A percentile compares a stretch with the other conserved stretches of the same genome.
Evolutionary conservation across 2,113 vertebrate species (phyloP).

Genomic region (Emydocephalus ijimae): DNA sequence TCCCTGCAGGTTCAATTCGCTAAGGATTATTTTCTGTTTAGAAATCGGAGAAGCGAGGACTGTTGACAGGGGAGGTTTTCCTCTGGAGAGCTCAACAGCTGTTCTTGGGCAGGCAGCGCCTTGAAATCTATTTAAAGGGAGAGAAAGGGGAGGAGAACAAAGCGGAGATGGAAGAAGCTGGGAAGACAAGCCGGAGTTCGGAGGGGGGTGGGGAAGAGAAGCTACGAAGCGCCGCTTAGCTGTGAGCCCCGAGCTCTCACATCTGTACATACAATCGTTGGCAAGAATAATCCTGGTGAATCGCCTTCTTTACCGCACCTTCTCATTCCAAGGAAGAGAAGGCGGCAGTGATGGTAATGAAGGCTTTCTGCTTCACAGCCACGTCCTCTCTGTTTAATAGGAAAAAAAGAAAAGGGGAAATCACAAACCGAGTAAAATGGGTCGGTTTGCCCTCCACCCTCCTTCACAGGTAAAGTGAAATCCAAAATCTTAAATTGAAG

Average conservation of each 20-base stretch:
- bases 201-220: not conserved
- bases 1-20: slow-evolving; percentile 56
- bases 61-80: slow-evolving; percentile 65
- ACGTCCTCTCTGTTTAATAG: slow-evolving; percentile 57
- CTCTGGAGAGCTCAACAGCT: slow-evolving; percentile 71
- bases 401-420: not conserved
- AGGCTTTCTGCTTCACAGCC: slow-evolving; percentile 64
- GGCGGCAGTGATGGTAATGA: slow-evolving; percentile 11
- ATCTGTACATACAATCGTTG: slow-evolving; percentile 76
- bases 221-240: slow-evolving; percentile 47
- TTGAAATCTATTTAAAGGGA: slow-evolving; percentile 78
- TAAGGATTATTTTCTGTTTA: slow-evolving; percentile 60
- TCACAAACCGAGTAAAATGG: not conserved
- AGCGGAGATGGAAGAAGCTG: slow-evolving; percentile 42
- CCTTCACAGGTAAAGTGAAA: not conserved
- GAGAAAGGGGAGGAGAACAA: slow-evolving; percentile 68
- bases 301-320: slow-evolving; percentile 57
- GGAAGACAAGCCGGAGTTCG: not conserved
- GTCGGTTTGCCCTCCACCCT: not conserved
- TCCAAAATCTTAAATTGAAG: not conserved
- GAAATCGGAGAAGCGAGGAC: slow-evolving; percentile 62
- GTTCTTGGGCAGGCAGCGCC: slow-evolving; percentile 77
- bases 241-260: slow-evolving; percentile 73
- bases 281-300: slow-evolving; percentile 75
- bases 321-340: slow-evolving; percentile 58